phyloP scores from a whole-genome alignment of 2,888 invertebrate genomes.

The Dorcus hopei region DNA sequence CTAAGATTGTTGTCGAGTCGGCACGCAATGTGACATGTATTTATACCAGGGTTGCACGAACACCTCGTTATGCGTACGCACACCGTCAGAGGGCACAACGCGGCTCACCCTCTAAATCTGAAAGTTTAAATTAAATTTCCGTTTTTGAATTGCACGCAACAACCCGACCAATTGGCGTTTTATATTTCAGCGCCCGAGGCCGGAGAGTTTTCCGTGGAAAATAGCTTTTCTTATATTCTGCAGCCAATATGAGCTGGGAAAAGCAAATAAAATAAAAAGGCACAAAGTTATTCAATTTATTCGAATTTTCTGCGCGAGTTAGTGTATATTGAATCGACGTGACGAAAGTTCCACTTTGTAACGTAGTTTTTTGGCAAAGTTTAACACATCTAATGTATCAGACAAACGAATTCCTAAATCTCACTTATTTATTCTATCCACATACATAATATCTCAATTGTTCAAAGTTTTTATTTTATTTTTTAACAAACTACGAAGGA shows the following conservation, averaged over 20 bases:
- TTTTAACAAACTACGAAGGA: no score
- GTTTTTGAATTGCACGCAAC: slow-evolving; percentile 50
- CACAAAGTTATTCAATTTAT: slow-evolving; percentile 48
- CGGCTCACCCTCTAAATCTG: slow-evolving; percentile 35
- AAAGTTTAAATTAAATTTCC: slow-evolving; percentile 51
- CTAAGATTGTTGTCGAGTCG: slow-evolving; percentile 48
- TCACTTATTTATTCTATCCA: neutral
- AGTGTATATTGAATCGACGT: slow-evolving; percentile 40
- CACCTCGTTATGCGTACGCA: slow-evolving; percentile 33
- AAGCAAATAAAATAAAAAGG: slow-evolving; percentile 45
- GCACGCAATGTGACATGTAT: slow-evolving; percentile 50
- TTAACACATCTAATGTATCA: slow-evolving; percentile 2
- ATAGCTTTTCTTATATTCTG: slow-evolving; percentile 44
- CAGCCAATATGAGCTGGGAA: slow-evolving; percentile 40
- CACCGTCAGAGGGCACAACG: slow-evolving; percentile 15
- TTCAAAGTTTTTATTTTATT: neutral
- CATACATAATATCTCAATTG: neutral
- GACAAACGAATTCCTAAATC: neutral
- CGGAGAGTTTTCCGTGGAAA: slow-evolving; percentile 32
- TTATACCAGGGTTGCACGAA: slow-evolving; percentile 39
- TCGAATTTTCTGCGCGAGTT: slow-evolving; percentile 45
- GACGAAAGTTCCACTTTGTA: slow-evolving; percentile 20
- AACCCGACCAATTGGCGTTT: slow-evolving; percentile 48
- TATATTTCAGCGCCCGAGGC: slow-evolving; percentile 41
- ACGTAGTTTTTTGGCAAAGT: no score